Evolutionary conservation across 2,888 invertebrate genomes (phyloP).

Genomic region (Cheilosia impressa): DNA sequence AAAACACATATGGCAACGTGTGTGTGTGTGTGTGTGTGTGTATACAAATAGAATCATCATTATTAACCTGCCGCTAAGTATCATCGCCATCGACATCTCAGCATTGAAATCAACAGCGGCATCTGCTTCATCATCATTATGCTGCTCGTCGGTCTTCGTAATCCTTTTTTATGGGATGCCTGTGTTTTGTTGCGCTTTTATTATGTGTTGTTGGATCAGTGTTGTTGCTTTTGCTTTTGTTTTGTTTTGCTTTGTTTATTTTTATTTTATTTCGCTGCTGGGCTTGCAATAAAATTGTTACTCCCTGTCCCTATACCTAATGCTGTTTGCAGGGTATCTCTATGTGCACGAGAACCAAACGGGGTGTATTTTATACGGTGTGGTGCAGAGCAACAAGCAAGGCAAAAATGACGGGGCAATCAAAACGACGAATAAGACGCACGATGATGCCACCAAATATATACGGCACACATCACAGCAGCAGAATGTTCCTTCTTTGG

Average conservation of each 20-base stretch:
- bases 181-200: constrained; percentile 32
- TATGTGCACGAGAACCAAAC: neutral
- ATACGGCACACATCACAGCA: constrained; percentile 47
- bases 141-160: neutral
- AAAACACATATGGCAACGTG: neutral
- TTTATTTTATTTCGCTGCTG: constrained; percentile 42
- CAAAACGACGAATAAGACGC: constrained; percentile 47
- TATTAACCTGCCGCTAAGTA: constrained; percentile 27
- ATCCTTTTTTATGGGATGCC: constrained; percentile 14
- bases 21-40: neutral
- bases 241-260: constrained; percentile 1
- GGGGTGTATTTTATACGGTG: constrained; percentile 2
- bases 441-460: constrained; percentile 57
- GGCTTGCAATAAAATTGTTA: constrained; percentile 38
- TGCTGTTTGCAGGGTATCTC: neutral
- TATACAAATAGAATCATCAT: constrained; percentile 15
- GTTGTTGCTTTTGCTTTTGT: neutral
- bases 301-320: constrained; percentile 9
- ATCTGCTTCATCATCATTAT: constrained; percentile 32
- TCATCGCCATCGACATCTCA: constrained; percentile 19
- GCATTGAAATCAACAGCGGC: constrained; percentile 15
- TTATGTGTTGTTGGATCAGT: constrained; percentile 32
- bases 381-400: constrained; percentile 19
- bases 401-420: constrained; percentile 39
- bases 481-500: constrained; percentile 53